Conservation (phyloP, 2,113 vertebrate genomes). For the Equus przewalskii region DNA sequence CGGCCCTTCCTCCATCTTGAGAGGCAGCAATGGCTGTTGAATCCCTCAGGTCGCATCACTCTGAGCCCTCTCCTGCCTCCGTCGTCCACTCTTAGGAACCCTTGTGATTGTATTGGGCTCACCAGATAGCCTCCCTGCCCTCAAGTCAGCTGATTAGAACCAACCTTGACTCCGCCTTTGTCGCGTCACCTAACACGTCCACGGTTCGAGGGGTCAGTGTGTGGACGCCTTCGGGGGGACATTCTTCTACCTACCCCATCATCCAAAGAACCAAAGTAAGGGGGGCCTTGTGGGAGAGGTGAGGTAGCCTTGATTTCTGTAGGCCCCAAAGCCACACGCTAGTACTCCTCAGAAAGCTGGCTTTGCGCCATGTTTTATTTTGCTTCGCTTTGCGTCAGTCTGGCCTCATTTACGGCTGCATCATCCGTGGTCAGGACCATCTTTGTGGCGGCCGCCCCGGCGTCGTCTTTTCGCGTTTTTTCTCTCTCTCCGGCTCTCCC, state of each 20-base stretch:
- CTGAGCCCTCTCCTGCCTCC: neutral
- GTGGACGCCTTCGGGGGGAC: neutral
- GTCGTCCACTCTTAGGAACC: neutral
- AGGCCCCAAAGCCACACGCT: neutral
- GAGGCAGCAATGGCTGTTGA: neutral
- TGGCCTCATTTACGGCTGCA: neutral
- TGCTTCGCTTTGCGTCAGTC: neutral
- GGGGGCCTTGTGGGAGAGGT: neutral
- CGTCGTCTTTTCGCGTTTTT: no score
- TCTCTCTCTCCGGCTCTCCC: no score
- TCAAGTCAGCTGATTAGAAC: neutral
- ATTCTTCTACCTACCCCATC: neutral
- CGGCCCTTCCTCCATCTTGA: neutral
- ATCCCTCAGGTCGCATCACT: neutral
- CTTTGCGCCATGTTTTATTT: neutral
- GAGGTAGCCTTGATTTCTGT: neutral
- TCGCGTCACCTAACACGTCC: neutral
- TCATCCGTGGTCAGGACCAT: neutral
- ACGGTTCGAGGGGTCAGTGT: no score
- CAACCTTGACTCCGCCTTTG: neutral
- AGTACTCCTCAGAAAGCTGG: neutral
- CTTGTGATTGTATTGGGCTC: neutral
- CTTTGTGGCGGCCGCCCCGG: no score
- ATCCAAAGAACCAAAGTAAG: neutral
- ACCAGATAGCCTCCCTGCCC: neutral